Evolutionary conservation across 2,888 invertebrate genomes (phyloP).

Genomic region (Volucella bombylans): DNA sequence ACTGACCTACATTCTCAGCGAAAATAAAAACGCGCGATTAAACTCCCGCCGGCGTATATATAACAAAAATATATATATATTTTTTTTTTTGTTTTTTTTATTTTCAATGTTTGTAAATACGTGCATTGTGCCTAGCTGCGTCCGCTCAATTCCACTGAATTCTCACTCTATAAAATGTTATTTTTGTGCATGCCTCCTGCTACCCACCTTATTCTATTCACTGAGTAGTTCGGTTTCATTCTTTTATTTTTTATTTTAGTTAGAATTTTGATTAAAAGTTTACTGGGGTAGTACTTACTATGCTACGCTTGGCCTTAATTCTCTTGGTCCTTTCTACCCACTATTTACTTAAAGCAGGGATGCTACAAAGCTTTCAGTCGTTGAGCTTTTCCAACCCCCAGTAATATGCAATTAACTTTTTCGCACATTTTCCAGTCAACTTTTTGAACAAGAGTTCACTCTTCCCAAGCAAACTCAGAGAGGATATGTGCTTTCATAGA

Average conservation of each 20-base stretch:
- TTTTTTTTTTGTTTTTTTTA: neutral
- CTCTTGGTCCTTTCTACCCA: conserved; percentile 20
- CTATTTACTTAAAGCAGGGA: neutral
- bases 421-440: neutral
- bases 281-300: conserved; percentile 5
- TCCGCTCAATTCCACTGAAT: conserved; percentile 18
- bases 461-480: conserved; percentile 18
- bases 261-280: conserved; percentile 49
- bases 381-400: neutral
- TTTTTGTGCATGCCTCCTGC: neutral
- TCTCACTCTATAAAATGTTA: conserved; percentile 5
- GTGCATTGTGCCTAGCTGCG: neutral
- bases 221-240: neutral
- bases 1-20: conserved; percentile 69
- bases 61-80: too few species aligned
- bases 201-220: neutral
- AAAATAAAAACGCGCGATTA: conserved; percentile 66
- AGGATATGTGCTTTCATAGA: conserved; percentile 36
- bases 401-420: conserved; percentile 35
- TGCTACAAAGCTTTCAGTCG: neutral
- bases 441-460: neutral
- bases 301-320: neutral
- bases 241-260: conserved; percentile 29
- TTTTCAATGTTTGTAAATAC: neutral
- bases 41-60: conserved; percentile 64